These are phyloP conservation scores for Mythimna vitellina DNA, from an alignment of 2,888 invertebrate genomes.

Conservation along the genomic window DNA sequence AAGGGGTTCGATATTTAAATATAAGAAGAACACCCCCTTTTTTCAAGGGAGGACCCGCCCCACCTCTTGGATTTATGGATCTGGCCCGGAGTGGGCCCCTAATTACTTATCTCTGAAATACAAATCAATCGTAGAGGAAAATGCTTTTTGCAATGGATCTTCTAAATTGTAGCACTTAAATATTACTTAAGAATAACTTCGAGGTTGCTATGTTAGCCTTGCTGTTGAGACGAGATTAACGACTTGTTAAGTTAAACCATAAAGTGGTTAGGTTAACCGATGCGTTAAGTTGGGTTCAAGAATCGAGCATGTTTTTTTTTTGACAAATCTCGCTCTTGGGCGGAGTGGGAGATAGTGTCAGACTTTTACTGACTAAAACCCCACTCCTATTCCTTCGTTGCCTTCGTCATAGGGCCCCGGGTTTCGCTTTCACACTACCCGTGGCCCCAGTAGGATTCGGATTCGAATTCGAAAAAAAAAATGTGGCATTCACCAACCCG, in stretches of 20 bases:
- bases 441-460: too few species aligned
- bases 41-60: slow-evolving; percentile 81
- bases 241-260: slow-evolving; percentile 47
- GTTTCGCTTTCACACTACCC: too few species aligned
- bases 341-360: too few species aligned
- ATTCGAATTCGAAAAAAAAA: too few species aligned
- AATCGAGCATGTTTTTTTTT: not conserved
- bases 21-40: slow-evolving; percentile 90
- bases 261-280: slow-evolving; percentile 36
- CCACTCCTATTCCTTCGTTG: too few species aligned
- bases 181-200: slow-evolving; percentile 53
- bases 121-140: slow-evolving; percentile 87
- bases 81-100: slow-evolving; percentile 86
- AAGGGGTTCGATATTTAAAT: slow-evolving; percentile 91
- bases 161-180: slow-evolving; percentile 62
- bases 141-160: slow-evolving; percentile 65
- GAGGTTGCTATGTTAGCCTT: slow-evolving; percentile 33
- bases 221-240: slow-evolving; percentile 54
- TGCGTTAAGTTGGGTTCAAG: slow-evolving; percentile 24
- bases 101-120: slow-evolving; percentile 90
- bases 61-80: slow-evolving; percentile 88
- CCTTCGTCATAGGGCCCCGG: too few species aligned
- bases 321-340: too few species aligned
- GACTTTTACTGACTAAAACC: too few species aligned
- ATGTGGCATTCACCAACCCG: too few species aligned